phyloP scores from a whole-genome alignment of 1,140 invertebrate species.

The Halictus rubicundus region DNA sequence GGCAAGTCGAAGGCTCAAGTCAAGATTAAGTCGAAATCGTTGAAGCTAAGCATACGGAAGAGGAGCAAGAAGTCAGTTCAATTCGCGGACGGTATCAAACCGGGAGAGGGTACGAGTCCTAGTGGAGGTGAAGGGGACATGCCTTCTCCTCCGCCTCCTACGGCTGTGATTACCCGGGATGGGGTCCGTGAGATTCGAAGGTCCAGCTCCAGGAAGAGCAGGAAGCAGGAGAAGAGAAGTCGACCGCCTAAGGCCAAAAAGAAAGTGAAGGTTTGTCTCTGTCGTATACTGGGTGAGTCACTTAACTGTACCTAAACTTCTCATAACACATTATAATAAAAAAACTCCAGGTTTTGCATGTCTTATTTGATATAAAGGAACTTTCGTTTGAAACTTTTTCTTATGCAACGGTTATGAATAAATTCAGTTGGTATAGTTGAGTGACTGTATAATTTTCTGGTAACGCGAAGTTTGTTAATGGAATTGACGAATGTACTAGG shows the following conservation, averaged over 20 bases:
- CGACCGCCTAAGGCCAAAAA: constrained; percentile 80
- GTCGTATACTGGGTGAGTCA: no score
- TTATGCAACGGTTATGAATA: no score
- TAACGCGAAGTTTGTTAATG: background rate
- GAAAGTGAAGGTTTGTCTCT: constrained; percentile 78
- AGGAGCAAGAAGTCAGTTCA: constrained; percentile 81
- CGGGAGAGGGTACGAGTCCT: constrained; percentile 85
- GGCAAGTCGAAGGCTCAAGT: constrained; percentile 30
- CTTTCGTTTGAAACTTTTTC: no score
- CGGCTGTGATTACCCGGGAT: constrained; percentile 70
- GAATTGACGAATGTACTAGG: constrained; percentile 56
- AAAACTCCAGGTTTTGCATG: no score
- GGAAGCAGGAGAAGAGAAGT: constrained; percentile 78
- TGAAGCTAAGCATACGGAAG: constrained; percentile 39
- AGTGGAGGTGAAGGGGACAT: constrained; percentile 84
- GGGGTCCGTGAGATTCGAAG: constrained; percentile 75
- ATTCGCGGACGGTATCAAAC: constrained; percentile 84
- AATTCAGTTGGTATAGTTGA: no score
- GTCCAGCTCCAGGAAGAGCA: constrained; percentile 78
- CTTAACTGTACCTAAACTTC: no score
- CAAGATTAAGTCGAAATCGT: constrained; percentile 41
- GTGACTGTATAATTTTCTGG: background rate
- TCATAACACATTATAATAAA: no score
- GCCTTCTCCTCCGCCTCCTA: constrained; percentile 83
- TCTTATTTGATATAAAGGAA: no score